phyloP scores from a whole-genome alignment of 2,888 invertebrate genomes.

The Acronicta aceris region DNA sequence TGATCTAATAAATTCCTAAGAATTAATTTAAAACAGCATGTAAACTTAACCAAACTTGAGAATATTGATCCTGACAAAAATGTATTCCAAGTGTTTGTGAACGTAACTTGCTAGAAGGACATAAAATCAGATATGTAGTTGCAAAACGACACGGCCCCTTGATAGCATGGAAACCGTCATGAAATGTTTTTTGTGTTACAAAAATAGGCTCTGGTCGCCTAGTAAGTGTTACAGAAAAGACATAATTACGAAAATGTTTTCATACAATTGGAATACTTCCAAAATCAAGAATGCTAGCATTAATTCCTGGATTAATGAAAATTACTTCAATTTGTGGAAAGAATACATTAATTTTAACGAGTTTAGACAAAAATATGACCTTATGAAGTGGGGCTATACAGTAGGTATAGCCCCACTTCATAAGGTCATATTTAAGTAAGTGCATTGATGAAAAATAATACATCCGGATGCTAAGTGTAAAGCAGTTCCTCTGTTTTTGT shows the following conservation, averaged over 20 bases:
- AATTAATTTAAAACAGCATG: not conserved
- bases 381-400: constrained; percentile 26
- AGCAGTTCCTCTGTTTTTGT: not conserved
- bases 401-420: too few relatives aligned
- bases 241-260: constrained; percentile 81
- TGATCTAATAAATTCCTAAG: not conserved
- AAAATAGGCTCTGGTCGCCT: constrained; percentile 78
- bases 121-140: constrained; percentile 42
- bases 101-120: constrained; percentile 2
- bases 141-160: constrained; percentile 47
- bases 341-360: constrained; percentile 60
- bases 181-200: constrained; percentile 67
- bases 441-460: too few relatives aligned
- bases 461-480: not conserved
- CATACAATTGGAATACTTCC: constrained; percentile 84
- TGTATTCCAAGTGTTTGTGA: too few relatives aligned
- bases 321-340: constrained; percentile 62
- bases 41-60: not conserved
- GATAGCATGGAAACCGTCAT: constrained; percentile 62
- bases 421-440: too few relatives aligned
- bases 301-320: constrained; percentile 84
- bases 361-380: constrained; percentile 39
- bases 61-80: too few relatives aligned
- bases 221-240: constrained; percentile 79
- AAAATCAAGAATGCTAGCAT: constrained; percentile 79